Evolutionary conservation across 92 coral and sea anemone species (phyloP), one percentile per base, ranked within the genome.

Genomic region (Bergia sp.): DNA sequence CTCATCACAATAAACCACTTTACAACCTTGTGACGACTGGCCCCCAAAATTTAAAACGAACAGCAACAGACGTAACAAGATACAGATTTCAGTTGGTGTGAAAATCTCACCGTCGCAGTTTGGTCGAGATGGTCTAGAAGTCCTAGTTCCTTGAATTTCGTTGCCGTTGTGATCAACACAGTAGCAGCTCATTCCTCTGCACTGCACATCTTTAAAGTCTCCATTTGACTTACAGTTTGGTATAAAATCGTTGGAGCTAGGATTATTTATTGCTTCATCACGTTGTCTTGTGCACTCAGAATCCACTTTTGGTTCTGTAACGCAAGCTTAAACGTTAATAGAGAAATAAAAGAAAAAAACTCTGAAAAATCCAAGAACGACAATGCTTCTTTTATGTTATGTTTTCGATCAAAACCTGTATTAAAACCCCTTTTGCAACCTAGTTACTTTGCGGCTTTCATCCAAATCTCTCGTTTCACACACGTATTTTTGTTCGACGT

Each of bases 161-260:
- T 91, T 91, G 11, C 99, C 99, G 85, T 94, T 91, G 81, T 86
- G 77, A 88, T 94, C 94, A 37, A 93, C 89, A 69, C 96, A 94
- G 90, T 89, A 94, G 67, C 96, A 94, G 79, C 85, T 92, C 71
- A 89, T 82, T 20, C 87, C 92, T 73, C 89, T 49, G 69, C 96
- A 94, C 91, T 94, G 96, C 44, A 90, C 88, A 21, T 81, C 85
- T 64, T 89, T 89, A 73, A 88, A 94, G 41, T 81, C 86, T 15
- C 96, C 96, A 61, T 89, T 80, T 6, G 90, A 73, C 71, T 82
- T 82, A 77, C 96, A 94, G 53, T 37, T 50, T 39, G 96, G 96
- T 45, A 88, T 79, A 47, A 91, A 90, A 38, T 85, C 85, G 57
- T 91, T 91, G 79, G 88, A 49, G 12, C 58, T 45, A n/a, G 86